Conservation (phyloP, 2,797 vertebrate genomes). For the Poecilia gillii region DNA sequence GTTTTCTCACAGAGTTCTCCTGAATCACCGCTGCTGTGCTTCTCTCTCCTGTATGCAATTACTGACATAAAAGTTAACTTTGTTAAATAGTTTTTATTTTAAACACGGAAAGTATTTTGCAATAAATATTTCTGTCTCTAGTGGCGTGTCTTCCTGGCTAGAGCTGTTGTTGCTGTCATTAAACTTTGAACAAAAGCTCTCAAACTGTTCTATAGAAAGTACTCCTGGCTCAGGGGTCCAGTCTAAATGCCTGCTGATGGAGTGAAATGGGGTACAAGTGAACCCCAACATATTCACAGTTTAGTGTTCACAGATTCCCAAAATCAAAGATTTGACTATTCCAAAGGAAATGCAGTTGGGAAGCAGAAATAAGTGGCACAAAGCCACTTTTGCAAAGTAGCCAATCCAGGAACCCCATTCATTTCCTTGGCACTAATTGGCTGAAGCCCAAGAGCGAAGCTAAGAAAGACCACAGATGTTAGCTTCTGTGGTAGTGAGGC, state of each 20-base stretch:
- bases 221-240: background rate
- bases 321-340: background rate
- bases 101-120: background rate
- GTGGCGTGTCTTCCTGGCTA: background rate
- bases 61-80: background rate
- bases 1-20: background rate
- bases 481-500: background rate
- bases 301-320: background rate
- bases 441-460: background rate
- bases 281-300: background rate
- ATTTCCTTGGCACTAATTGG: background rate
- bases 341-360: background rate
- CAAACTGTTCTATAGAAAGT: background rate
- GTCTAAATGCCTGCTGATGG: too few relatives aligned
- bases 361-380: background rate
- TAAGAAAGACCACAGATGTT: background rate
- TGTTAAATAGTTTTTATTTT: background rate
- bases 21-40: background rate
- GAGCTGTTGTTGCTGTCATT: background rate
- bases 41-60: background rate
- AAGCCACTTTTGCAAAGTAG: background rate
- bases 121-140: background rate
- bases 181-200: background rate
- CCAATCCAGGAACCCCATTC: background rate
- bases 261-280: background rate